Base-by-base conservation (phyloP, 2,113 vertebrate genomes). In the Etheostoma cragini region DNA sequence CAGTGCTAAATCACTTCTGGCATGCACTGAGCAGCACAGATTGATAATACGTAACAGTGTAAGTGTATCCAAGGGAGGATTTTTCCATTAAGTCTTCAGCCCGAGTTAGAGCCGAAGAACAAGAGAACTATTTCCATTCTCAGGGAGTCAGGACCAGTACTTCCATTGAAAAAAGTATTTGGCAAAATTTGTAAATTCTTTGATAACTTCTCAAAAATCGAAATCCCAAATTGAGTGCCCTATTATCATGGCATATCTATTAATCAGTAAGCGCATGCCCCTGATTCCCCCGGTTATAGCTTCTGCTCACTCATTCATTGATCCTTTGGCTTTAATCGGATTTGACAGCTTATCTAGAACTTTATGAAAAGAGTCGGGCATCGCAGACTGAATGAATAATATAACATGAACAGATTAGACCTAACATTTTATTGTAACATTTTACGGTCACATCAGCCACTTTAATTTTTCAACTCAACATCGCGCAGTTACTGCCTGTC, bases 291-390 rank as follows among this genome's bases (percentile, higher is more conserved):
- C 72, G 53, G 30, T 78, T 83, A 81, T 80, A 87, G 75, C 73
- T 58, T 85, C 81, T 78, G 52, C 72, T 82, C 78, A 64, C 76
- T 88, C 84, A 71, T 54, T 88, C 78, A 81, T 58, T 49, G 74
- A 85, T 71, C 83, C 76, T 84, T 80, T 42, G 70, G 17, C 78
- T 83, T 50, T 83, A 88, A 90, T 88, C 67, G 60, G 78, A 90
- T 89, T 90, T 85, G 89, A 90, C 88, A 83, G 80, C 81, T 89
- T 86, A 90, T 91, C 83, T 85, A 47, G 60, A 81, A 74, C 77
- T 89, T 88, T 76, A 79, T 80, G 85, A 87, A 81, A 81, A 84
- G 38, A 42, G 57, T 84, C 66, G 1, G 70, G 54, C 65, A 50
- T 72, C 42, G 24, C 83, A 78, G 77, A 88, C 80, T 74, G 79